A percentile compares a stretch with the other conserved stretches of the same genome.
phyloP scores from a whole-genome alignment of 2,888 invertebrate species.

The Melipona bicolor region DNA sequence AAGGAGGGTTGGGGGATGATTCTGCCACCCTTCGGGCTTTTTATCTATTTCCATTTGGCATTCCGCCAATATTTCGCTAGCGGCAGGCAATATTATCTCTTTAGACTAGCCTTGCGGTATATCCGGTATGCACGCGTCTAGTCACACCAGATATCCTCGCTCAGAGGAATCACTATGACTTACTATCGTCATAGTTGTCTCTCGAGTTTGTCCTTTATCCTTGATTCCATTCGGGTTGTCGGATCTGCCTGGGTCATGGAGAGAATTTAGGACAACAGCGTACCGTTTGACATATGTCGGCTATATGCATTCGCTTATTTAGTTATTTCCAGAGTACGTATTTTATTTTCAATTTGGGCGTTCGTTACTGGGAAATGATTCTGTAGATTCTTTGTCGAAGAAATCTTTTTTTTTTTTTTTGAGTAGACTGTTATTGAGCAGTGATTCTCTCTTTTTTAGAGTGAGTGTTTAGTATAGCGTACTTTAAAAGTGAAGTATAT shows the following conservation, averaged over 20 bases:
- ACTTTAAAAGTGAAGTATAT: no score
- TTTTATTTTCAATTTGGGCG: neutral
- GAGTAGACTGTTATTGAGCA: no score
- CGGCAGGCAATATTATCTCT: conserved; percentile 81
- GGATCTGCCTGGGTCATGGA: neutral
- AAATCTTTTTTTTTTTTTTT: neutral
- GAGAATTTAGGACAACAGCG: conserved; percentile 19
- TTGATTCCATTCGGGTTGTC: conserved; percentile 11
- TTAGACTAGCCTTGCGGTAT: conserved; percentile 72
- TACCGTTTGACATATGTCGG: neutral
- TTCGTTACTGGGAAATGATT: neutral
- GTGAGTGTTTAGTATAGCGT: no score
- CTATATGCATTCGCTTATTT: neutral
- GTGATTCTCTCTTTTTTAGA: no score
- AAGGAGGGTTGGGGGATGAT: conserved; percentile 12
- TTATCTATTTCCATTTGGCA: conserved; percentile 83
- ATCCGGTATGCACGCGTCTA: conserved; percentile 50
- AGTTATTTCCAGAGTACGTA: neutral
- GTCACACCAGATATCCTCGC: conserved; percentile 64
- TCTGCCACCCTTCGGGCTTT: conserved; percentile 73
- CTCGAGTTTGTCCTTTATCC: conserved; percentile 17
- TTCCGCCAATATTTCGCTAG: conserved; percentile 80
- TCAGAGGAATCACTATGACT: conserved; percentile 65
- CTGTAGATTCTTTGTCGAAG: neutral
- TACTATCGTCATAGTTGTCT: conserved; percentile 61